Conservation (phyloP, 2,113 vertebrate genomes). For the Callopanchax toddi region DNA sequence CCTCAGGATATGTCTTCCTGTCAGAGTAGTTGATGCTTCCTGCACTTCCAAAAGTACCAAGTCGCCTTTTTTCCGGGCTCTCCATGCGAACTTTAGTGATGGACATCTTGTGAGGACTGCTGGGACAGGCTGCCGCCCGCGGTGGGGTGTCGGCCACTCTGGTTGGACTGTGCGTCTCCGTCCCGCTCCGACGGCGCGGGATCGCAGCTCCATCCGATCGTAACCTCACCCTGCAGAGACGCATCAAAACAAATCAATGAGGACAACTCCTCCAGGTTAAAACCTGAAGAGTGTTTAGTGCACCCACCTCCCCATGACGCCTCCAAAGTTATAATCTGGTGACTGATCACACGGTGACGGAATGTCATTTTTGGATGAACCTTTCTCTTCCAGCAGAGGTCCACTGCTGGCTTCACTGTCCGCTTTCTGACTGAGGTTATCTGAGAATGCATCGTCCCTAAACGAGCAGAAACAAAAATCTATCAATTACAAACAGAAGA, state of each 20-base stretch:
- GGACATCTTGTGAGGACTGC: slow-evolving; percentile 94
- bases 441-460: slow-evolving; percentile 97
- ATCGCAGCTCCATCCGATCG: slow-evolving; percentile 93
- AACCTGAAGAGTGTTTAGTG: not conserved
- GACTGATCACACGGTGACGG: slow-evolving; percentile 92
- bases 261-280: slow-evolving; percentile 38
- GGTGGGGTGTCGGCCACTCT: slow-evolving; percentile 92
- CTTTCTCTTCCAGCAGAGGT: slow-evolving; percentile 92
- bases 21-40: slow-evolving; percentile 96
- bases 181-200: slow-evolving; percentile 88
- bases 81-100: slow-evolving; percentile 88
- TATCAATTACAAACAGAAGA: too few relatives aligned
- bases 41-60: slow-evolving; percentile 93
- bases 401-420: slow-evolving; percentile 98
- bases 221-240: slow-evolving; percentile 86
- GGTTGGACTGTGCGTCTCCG: slow-evolving; percentile 92
- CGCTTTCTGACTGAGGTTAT: slow-evolving; percentile 97
- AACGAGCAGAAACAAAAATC: slow-evolving; percentile 33
- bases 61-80: slow-evolving; percentile 93
- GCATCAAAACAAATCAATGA: slow-evolving; percentile 76
- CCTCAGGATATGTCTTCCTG: slow-evolving; percentile 89
- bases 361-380: slow-evolving; percentile 93
- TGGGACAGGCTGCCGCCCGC: slow-evolving; percentile 93
- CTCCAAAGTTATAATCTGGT: slow-evolving; percentile 91
- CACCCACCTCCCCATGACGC: slow-evolving; percentile 90